Conservation (phyloP, 2,888 invertebrate species). For the Thera obeliscata region DNA sequence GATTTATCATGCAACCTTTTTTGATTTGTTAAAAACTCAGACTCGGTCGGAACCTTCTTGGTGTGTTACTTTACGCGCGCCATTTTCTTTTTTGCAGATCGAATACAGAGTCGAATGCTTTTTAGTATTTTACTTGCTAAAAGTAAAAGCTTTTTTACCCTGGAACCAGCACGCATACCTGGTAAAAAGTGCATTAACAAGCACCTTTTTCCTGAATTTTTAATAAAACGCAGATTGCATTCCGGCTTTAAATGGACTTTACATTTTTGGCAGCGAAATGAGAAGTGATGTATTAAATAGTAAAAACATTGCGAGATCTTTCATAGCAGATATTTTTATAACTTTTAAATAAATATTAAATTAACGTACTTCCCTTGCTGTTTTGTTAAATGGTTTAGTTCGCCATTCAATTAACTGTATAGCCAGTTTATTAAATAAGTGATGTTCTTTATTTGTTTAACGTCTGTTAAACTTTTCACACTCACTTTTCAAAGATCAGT, state of each 20-base stretch:
- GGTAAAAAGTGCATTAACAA: slow-evolving; percentile 3
- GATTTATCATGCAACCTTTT: no score
- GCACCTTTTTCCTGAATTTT: slow-evolving; percentile 11
- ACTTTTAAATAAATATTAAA: not conserved
- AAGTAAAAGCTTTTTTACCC: not conserved
- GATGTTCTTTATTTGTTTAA: no score
- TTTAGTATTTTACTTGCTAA: not conserved
- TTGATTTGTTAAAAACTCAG: no score
- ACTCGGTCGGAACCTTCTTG: no score
- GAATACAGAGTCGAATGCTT: not conserved
- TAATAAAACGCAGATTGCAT: slow-evolving; percentile 4
- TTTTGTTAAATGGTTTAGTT: no score
- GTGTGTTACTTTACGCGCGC: no score
- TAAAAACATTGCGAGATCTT: not conserved
- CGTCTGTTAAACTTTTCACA: no score
- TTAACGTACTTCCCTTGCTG: no score
- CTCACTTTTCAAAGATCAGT: no score
- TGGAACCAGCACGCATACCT: not conserved
- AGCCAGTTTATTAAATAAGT: no score
- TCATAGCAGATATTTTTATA: not conserved
- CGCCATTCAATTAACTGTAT: no score
- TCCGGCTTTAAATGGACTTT: slow-evolving; percentile 13
- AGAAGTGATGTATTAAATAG: not conserved
- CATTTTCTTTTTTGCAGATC: no score
- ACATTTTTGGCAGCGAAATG: slow-evolving; percentile 9